Conservation (phyloP, 2,113 vertebrate species). For the Ciconia stormi region DNA sequence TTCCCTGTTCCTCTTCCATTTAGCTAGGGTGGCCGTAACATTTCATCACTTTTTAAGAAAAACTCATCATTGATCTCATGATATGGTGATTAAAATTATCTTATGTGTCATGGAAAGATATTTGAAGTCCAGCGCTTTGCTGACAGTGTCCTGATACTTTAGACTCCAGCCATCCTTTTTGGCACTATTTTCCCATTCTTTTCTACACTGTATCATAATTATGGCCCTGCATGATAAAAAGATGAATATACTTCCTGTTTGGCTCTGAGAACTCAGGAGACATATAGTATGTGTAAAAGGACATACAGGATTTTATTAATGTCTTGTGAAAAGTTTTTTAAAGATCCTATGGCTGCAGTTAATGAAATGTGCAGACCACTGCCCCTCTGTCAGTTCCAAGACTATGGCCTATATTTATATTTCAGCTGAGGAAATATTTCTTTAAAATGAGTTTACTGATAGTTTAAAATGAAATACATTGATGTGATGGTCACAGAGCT, state of each 20-base stretch:
- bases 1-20: background rate
- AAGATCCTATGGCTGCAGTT: background rate
- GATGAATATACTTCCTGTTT: background rate
- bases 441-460: background rate
- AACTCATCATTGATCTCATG: background rate
- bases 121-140: background rate
- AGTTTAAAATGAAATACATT: background rate
- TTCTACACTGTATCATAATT: background rate
- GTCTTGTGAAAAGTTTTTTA: background rate
- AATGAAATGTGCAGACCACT: background rate
- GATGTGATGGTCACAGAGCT: background rate
- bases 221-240: background rate
- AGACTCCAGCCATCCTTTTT: background rate
- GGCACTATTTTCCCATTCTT: background rate
- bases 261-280: background rate
- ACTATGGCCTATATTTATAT: background rate
- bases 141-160: background rate
- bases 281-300: background rate
- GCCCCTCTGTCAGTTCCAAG: background rate
- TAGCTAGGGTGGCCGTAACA: background rate
- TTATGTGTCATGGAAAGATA: background rate
- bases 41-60: background rate
- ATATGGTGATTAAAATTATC: background rate
- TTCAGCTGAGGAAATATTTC: background rate
- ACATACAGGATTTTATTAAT: background rate